Base-by-base conservation (phyloP, 2,888 invertebrate species). In the Ashinkailepas kermadecensis region DNA sequence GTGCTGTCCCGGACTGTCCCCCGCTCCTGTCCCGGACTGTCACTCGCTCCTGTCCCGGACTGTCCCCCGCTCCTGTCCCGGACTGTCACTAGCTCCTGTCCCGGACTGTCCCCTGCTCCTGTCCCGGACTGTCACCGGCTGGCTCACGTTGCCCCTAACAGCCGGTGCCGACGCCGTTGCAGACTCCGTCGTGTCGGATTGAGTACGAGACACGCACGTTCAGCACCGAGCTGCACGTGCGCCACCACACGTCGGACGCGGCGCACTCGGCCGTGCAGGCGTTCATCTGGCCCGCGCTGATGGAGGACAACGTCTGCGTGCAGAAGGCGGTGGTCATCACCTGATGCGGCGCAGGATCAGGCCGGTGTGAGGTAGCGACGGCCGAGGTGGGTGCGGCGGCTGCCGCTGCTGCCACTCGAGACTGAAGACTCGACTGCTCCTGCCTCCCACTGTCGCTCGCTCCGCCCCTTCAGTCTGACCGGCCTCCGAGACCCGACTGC, bases 291-390 rank as follows among this genome's bases (percentile, higher is more conserved):
- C 96, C 96, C 0, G 93, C 94, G 0, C 89, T 96, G 79, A 89
- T 94, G 88, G 93, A 94, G 86, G 88, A 88, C 4, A 85, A 86
- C 84, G 91, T 91, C 56, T 95, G 94, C 87, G 93, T 94, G 82
- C 93, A 94, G 88, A 93, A 95, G 87, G 95, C 94, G 4, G 92
- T 95, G 57, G 95, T 96, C 74, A 91, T 95, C 84, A 95, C 95
- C 82, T 95, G 86, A 86, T 39, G 23, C 21, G 21, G n/a, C 8
- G 4, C 23, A 7, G 11, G 25, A 7, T 8, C 15, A 9, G 18
- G 12, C 21, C 56, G 39, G 25, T 15, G 80, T 7, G 59, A 59
- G 13, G 25, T 12, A 10, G 54, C 57, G 21, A 9, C 56, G 21
- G n/a, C 12, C 15, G 62, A 80, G 80, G 62, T 80, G 62, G 67